A percentile compares a stretch with the other conserved stretches of the same genome.
These are phyloP conservation scores for Lynx canadensis DNA, from an alignment of 2,113 vertebrate genomes.

Conservation along the genomic window DNA sequence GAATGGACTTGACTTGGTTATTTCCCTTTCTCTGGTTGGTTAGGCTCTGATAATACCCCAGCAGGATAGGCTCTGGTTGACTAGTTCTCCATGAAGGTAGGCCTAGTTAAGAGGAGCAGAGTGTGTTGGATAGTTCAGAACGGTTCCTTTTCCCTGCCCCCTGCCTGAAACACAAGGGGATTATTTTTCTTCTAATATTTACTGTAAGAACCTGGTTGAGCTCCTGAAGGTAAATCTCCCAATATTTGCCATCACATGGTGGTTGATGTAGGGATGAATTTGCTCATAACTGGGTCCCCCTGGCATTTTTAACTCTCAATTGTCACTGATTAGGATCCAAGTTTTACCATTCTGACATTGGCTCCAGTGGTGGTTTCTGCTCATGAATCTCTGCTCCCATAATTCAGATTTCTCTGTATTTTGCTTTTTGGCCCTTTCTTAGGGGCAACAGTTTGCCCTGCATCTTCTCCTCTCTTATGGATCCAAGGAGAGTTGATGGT, in stretches of 20 bases:
- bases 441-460: neutral
- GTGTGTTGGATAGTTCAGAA: neutral
- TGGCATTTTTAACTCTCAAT: neutral
- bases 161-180: neutral
- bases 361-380: neutral
- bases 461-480: neutral
- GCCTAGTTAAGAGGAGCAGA: neutral
- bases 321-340: neutral
- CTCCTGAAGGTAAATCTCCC: neutral
- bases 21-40: neutral
- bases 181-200: neutral
- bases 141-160: neutral
- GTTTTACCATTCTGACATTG: neutral
- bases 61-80: neutral
- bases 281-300: neutral
- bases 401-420: neutral
- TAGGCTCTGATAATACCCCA: neutral
- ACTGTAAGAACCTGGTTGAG: neutral
- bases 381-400: neutral
- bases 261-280: neutral
- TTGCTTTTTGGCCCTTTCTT: neutral
- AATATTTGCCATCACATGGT: neutral
- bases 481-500: neutral
- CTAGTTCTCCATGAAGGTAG: neutral
- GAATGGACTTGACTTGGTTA: neutral